Evolutionary conservation across 2,888 invertebrate species (phyloP), one percentile per base, ranked within the genome.

Genomic region (Sthenelais limicola): DNA sequence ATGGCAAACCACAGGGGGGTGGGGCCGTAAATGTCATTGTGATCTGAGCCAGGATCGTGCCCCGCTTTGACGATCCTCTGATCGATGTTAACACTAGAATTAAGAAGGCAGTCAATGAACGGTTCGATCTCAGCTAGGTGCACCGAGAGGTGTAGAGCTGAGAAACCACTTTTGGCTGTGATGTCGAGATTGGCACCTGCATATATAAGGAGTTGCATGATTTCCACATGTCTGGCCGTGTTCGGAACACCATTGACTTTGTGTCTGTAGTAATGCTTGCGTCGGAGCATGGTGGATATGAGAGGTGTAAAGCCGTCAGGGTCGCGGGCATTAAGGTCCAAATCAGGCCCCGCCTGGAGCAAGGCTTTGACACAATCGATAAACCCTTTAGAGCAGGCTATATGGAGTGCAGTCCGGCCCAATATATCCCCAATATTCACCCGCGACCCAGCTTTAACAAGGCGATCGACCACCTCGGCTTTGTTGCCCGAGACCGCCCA

Each of bases 1-100:
- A 62, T 62, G 35, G 62, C 62, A 26, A 62, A 62, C 62, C 62
- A 62, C 38, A 62, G 24, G 1, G 62, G 62, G 4, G 62, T 62
- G 15, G 62, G 62, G 1, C 62, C 62, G 24, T 62, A 62, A 15
- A 62, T 62, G 24, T 62, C 38, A 26, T 43, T 38, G 18, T 38
- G n/a, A 12, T 18, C 43, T 9, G 9, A 9, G 12, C 43, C 12
- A 18, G 18, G 18, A 43, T 18, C 9, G 43, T 18, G 12, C 43
- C 18, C 43, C 43, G 43, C 9, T 12, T 43, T 12, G 43, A 9
- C 9, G 35, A 62, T 38, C 1, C 62, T 35, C 24, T 38, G 62
- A 28, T 62, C 62, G 38, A 62, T 62, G 38, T 62, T 38, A 4
- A 62, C 62, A 38, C 26, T 24, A 7, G 62, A 62, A 28, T 62